These are phyloP conservation scores for Cylloceria caligata DNA, from an alignment of 2,888 invertebrate genomes.

Conservation along the genomic window DNA sequence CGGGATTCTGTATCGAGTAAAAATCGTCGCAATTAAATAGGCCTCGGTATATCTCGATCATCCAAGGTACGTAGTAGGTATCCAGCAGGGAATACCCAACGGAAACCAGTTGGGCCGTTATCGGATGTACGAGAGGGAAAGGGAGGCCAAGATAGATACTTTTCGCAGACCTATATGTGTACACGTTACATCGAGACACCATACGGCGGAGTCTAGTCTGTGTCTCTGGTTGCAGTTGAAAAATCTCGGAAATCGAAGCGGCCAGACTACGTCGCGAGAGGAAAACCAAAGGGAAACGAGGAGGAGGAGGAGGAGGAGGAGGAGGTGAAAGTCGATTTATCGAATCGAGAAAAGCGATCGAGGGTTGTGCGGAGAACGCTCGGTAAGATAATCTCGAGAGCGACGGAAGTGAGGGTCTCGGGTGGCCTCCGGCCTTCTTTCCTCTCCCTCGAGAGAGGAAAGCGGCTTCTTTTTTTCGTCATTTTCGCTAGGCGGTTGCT, in stretches of 20 bases:
- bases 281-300: slow-evolving; percentile 3
- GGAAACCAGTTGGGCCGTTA: slow-evolving; percentile 46
- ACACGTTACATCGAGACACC: slow-evolving; percentile 21
- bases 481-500: slow-evolving; percentile 43
- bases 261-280: slow-evolving; percentile 31
- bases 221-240: slow-evolving; percentile 11
- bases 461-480: slow-evolving; percentile 10
- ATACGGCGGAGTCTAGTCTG: slow-evolving; percentile 40
- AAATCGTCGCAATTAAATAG: slow-evolving; percentile 59
- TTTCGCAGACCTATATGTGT: neutral
- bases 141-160: slow-evolving; percentile 8
- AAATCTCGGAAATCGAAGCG: slow-evolving; percentile 61
- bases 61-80: slow-evolving; percentile 11
- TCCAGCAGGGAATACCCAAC: slow-evolving; percentile 27
- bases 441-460: slow-evolving; percentile 42
- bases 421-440: slow-evolving; percentile 71
- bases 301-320: neutral
- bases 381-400: slow-evolving; percentile 71
- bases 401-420: slow-evolving; percentile 72
- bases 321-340: slow-evolving; percentile 58
- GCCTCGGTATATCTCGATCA: slow-evolving; percentile 52
- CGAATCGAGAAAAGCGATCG: slow-evolving; percentile 67
- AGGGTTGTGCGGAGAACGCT: slow-evolving; percentile 30
- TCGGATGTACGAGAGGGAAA: slow-evolving; percentile 4
- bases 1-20: slow-evolving; percentile 48